Conservation (phyloP, 1,140 invertebrate genomes). For the Harlomillsia oculata region DNA sequence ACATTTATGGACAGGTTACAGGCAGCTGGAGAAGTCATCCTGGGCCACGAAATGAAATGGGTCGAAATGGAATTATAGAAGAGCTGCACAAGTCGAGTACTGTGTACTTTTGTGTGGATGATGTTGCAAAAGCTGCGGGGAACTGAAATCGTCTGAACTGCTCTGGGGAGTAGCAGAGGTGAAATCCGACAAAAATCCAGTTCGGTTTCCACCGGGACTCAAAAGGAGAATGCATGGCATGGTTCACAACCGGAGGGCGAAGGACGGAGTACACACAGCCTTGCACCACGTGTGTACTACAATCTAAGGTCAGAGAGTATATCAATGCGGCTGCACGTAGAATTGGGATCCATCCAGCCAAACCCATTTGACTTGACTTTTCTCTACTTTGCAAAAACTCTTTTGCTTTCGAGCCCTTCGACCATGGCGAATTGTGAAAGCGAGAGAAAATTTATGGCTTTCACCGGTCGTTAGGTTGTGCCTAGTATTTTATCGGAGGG, state of each 20-base stretch:
- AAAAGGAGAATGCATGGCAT: too few species aligned
- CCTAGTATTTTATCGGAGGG: conserved; percentile 12
- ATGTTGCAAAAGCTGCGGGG: too few species aligned
- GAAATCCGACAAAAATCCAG: too few species aligned
- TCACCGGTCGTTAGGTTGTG: conserved; percentile 15
- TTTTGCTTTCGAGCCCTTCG: conserved; percentile 1
- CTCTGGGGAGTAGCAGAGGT: too few species aligned
- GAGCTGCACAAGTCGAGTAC: background rate
- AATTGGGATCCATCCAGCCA: conserved; percentile 9
- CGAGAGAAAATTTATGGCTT: conserved; percentile 10
- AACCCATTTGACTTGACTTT: conserved; percentile 2
- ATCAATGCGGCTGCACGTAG: conserved; percentile 1
- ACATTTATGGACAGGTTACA: conserved; percentile 15
- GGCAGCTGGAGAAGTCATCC: background rate
- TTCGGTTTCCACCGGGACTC: too few species aligned
- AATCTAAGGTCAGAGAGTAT: too few species aligned
- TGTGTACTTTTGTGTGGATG: too few species aligned
- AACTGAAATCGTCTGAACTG: too few species aligned
- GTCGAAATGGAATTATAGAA: conserved; percentile 11
- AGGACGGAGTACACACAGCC: too few species aligned
- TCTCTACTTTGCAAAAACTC: conserved; percentile 11
- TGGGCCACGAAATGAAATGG: conserved; percentile 2
- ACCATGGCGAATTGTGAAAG: conserved; percentile 12
- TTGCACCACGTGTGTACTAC: too few species aligned
- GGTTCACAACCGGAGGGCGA: too few species aligned